A percentile compares a stretch with the other conserved stretches of the same genome.
phyloP scores from a whole-genome alignment of 2,888 invertebrate genomes.

The Patella depressa region DNA sequence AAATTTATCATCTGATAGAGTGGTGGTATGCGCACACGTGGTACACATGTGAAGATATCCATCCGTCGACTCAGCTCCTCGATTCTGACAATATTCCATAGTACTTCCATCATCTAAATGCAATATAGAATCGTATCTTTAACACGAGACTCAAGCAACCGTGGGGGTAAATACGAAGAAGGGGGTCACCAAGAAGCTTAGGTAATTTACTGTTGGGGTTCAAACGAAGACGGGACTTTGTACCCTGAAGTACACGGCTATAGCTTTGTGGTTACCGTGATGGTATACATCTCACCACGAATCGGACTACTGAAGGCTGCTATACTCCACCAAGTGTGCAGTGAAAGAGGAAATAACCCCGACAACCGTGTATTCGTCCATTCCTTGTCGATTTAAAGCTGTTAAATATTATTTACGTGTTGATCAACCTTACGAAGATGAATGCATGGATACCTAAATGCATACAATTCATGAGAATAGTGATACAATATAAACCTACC shows the following conservation, averaged over 20 bases:
- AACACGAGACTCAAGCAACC: not conserved
- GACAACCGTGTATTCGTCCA: too few relatives aligned
- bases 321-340: too few relatives aligned
- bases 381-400: too few relatives aligned
- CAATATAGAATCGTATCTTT: not conserved
- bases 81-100: conserved; percentile 34
- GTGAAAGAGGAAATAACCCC: too few relatives aligned
- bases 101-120: conserved; percentile 30
- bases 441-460: too few relatives aligned
- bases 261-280: too few relatives aligned
- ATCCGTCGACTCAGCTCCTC: conserved; percentile 36
- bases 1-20: conserved; percentile 42
- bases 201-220: not conserved
- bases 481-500: too few relatives aligned
- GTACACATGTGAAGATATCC: conserved; percentile 49
- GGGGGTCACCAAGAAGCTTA: not conserved
- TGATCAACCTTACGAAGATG: too few relatives aligned
- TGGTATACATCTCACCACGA: too few relatives aligned
- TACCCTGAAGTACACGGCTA: not conserved
- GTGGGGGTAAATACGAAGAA: not conserved
- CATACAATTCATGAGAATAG: too few relatives aligned
- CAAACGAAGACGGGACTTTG: not conserved
- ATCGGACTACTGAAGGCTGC: too few relatives aligned
- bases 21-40: conserved; percentile 48
- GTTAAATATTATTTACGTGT: too few relatives aligned